Percentiles rank a stretch among this genome's conserved stretches.
phyloP scores from a whole-genome alignment of 2,797 vertebrate genomes.

The Halcyon leucocephala region DNA sequence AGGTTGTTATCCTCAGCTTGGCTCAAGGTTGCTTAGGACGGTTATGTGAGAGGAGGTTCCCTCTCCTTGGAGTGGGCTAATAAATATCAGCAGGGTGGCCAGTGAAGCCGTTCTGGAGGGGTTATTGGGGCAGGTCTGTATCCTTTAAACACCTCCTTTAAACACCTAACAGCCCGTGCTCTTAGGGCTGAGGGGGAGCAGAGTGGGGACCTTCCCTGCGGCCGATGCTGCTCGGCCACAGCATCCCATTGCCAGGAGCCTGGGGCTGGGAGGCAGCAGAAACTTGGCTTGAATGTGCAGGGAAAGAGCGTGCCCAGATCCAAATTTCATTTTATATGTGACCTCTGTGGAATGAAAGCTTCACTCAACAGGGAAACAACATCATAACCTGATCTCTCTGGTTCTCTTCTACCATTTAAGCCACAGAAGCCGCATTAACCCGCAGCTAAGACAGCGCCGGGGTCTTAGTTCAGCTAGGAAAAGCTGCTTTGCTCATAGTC shows the following conservation, averaged over 20 bases:
- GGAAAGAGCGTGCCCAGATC: background rate
- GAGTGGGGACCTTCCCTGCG: background rate
- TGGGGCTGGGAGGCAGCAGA: background rate
- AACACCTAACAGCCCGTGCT: no score
- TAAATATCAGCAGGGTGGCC: conserved; percentile 82
- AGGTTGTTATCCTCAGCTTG: conserved; percentile 81
- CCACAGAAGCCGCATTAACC: background rate
- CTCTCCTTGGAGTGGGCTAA: conserved; percentile 77
- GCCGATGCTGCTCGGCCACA: background rate
- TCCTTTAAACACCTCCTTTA: background rate
- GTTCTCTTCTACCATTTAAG: background rate
- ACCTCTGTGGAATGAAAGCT: background rate
- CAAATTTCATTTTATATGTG: background rate
- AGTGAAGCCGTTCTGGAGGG: conserved; percentile 71
- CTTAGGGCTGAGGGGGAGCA: background rate
- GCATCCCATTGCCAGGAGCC: fast-evolving
- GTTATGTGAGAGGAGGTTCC: conserved; percentile 77
- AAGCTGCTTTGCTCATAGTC: background rate
- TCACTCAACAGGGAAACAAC: background rate
- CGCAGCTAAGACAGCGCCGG: background rate
- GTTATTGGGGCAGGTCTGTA: conserved; percentile 79
- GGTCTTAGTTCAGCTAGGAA: background rate
- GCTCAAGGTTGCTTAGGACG: conserved; percentile 76
- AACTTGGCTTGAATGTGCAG: fast-evolving
- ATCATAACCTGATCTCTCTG: background rate